Conservation (phyloP, 2,888 invertebrate genomes). For the Cryptophagus acutangulus region DNA sequence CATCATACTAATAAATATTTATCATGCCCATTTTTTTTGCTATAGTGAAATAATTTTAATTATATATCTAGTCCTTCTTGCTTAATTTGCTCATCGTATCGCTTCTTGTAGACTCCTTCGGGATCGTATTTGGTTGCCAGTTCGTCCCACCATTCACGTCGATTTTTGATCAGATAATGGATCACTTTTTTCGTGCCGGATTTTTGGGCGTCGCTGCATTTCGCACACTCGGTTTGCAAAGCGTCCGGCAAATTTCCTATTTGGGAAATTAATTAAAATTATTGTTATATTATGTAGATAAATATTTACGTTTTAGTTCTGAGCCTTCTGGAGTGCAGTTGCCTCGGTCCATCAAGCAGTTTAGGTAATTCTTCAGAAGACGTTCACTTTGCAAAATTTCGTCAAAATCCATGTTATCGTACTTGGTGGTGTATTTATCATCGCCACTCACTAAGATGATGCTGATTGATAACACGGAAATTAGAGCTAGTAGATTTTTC, state of each 20-base stretch:
- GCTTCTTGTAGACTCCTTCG: constrained; percentile 56
- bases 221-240: constrained; percentile 57
- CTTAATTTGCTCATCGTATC: constrained; percentile 56
- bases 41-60: too few species aligned
- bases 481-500: too few species aligned
- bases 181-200: constrained; percentile 59
- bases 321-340: constrained; percentile 66
- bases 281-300: too few species aligned
- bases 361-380: constrained; percentile 47
- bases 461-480: too few species aligned
- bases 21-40: too few species aligned
- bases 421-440: constrained; percentile 48
- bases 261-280: too few species aligned
- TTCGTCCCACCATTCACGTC: constrained; percentile 57
- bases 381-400: constrained; percentile 61
- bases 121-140: constrained; percentile 64
- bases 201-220: constrained; percentile 63
- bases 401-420: constrained; percentile 63
- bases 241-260: too few species aligned
- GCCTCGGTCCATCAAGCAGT: constrained; percentile 56
- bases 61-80: constrained; percentile 19
- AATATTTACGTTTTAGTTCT: constrained; percentile 63
- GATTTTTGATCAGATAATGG: constrained; percentile 58
- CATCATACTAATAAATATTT: too few species aligned
- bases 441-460: too few species aligned